Evolutionary conservation across 2,888 invertebrate genomes (phyloP).

Genomic region (Operophtera brumata): DNA sequence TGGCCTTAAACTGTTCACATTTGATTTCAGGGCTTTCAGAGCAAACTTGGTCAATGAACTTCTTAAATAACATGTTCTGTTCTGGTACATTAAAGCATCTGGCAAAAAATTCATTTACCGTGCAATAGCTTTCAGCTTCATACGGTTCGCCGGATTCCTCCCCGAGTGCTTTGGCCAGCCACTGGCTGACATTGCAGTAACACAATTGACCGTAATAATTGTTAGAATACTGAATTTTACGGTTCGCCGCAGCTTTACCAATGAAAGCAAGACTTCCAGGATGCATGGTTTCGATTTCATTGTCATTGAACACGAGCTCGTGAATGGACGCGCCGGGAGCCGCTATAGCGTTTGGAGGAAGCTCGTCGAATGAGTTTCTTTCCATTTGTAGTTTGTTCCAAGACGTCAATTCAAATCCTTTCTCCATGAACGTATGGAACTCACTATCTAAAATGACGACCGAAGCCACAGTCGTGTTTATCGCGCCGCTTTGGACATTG

Average conservation of each 20-base stretch:
- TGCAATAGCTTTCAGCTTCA: slow-evolving; percentile 81
- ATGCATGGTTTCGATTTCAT: slow-evolving; percentile 67
- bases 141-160: slow-evolving; percentile 63
- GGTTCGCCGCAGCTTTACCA: slow-evolving; percentile 72
- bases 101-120: slow-evolving; percentile 80
- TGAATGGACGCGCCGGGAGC: slow-evolving; percentile 78
- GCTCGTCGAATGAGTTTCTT: slow-evolving; percentile 82
- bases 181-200: slow-evolving; percentile 81
- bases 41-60: slow-evolving; percentile 83
- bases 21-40: slow-evolving; percentile 70
- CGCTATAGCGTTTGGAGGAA: slow-evolving; percentile 79
- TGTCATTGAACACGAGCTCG: slow-evolving; percentile 74
- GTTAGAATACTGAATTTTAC: slow-evolving; percentile 74
- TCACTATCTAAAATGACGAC: slow-evolving; percentile 82
- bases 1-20: slow-evolving; percentile 79
- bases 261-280: slow-evolving; percentile 81
- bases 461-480: slow-evolving; percentile 83
- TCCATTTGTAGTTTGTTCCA: slow-evolving; percentile 84
- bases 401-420: slow-evolving; percentile 83
- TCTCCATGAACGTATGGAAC: slow-evolving; percentile 79
- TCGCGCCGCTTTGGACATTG: slow-evolving; percentile 82
- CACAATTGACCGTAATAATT: slow-evolving; percentile 84
- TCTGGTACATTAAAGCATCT: slow-evolving; percentile 84
- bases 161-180: slow-evolving; percentile 76
- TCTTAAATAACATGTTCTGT: slow-evolving; percentile 82